Evolutionary conservation across 1,140 invertebrate species (phyloP).

Genomic region (Tetramorium simillimum): DNA sequence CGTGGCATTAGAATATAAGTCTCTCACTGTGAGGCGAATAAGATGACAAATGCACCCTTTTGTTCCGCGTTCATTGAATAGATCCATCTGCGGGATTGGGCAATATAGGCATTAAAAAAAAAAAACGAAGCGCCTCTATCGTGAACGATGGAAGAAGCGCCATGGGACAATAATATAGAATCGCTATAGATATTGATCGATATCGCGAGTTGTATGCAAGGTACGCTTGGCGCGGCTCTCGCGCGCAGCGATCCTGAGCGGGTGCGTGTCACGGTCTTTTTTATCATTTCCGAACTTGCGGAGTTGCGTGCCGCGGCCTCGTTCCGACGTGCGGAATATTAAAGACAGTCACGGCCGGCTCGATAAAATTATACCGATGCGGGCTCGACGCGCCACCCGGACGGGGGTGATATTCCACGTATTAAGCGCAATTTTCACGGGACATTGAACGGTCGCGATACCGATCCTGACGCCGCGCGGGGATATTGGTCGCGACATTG

Average conservation of each 20-base stretch:
- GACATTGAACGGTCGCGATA: constrained; percentile 34
- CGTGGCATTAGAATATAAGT: neutral
- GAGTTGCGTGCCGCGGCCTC: constrained; percentile 29
- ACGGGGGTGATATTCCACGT: constrained; percentile 7
- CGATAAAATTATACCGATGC: constrained; percentile 31
- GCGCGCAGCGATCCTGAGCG: neutral
- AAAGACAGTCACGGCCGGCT: neutral
- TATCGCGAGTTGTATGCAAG: constrained; percentile 9
- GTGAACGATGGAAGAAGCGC: constrained; percentile 1
- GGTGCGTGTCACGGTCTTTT: constrained; percentile 19
- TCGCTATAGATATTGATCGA: constrained; percentile 13
- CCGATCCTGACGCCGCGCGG: neutral
- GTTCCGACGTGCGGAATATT: neutral
- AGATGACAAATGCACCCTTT: neutral
- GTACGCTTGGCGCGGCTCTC: neutral
- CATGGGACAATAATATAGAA: constrained; percentile 1
- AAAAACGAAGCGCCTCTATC: constrained; percentile 8
- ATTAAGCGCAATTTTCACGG: constrained; percentile 32
- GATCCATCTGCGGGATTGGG: constrained; percentile 18
- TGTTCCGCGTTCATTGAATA: neutral
- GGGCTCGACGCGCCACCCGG: neutral
- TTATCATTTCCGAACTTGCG: constrained; percentile 34
- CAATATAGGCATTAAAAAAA: neutral
- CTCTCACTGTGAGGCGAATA: neutral
- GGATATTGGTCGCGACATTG: constrained; percentile 29